Conservation (phyloP, 2,888 invertebrate genomes). For the Melikaiella ostensackeni region DNA sequence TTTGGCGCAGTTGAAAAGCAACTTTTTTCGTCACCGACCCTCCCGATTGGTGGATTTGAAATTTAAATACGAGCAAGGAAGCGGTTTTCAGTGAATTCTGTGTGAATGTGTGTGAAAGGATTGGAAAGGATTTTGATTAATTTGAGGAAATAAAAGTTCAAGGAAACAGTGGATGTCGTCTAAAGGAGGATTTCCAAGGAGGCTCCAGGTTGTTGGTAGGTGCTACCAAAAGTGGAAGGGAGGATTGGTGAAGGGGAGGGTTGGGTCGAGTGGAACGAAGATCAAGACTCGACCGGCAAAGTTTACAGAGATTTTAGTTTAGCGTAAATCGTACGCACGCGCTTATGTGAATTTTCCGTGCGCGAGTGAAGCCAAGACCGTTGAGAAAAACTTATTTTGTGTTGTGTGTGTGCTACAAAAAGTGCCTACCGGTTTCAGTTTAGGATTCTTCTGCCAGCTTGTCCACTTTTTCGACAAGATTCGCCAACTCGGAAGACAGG, state of each 20-base stretch:
- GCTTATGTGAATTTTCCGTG: neutral
- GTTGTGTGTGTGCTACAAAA: neutral
- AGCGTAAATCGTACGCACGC: constrained; percentile 2
- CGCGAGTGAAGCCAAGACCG: neutral
- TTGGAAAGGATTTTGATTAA: neutral
- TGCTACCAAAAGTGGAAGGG: neutral
- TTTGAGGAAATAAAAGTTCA: neutral
- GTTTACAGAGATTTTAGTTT: constrained; percentile 6
- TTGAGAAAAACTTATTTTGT: neutral
- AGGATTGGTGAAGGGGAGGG: constrained; percentile 7
- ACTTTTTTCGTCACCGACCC: neutral
- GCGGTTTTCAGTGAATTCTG: neutral
- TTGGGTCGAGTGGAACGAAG: constrained; percentile 7
- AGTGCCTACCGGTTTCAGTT: constrained; percentile 3
- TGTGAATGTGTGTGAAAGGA: neutral
- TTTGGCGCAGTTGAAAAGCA: neutral
- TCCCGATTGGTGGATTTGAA: constrained; percentile 2
- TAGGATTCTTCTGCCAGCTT: constrained; percentile 1
- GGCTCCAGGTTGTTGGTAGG: neutral
- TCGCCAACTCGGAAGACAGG: constrained; percentile 3
- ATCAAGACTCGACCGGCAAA: constrained; percentile 5
- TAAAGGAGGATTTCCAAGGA: constrained; percentile 7
- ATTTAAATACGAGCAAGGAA: neutral
- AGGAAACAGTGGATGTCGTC: neutral
- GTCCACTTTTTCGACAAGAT: neutral